Evolutionary conservation across 2,113 vertebrate species (phyloP), one percentile per base, ranked within the genome.

Genomic region (Arothron firmamentum): DNA sequence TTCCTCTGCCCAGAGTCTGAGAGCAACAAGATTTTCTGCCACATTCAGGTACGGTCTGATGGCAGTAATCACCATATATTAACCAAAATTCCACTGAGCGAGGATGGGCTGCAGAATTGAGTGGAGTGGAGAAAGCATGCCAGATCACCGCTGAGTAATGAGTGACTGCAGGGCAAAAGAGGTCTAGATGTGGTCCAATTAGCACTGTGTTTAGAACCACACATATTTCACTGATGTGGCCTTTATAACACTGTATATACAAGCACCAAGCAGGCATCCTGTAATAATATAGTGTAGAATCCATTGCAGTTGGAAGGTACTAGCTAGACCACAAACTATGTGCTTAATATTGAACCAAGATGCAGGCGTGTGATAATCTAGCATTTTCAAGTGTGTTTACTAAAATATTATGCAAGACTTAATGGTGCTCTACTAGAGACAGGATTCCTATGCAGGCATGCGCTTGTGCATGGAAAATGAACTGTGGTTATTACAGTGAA

Each of bases 121-220:
- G 52, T 63, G 62, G 25, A 59, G 65, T 54, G 59, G 34, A 28
- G 69, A 58, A 75, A 53, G 45, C 5, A 66, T 49, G 78, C 75
- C 87, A 87, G 71, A 34, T 28, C 81, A 77, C 82, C 60, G 69
- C 78, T 64, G 74, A 64, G 67, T 78, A 83, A 84, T 84, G 83
- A 85, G 50, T 74, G 78, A 81, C 78, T 83, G 73, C 67, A 52
- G 75, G 80, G 75, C 75, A 83, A 54, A 81, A 77, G 80, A 77
- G 62, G 77, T 74, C 67, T 76, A 79, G 75, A 80, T 85, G 69
- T 64, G 78, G 79, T 74, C 78, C 82, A 87, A 82, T 85, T 82
- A 85, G 70, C 10, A 20, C 70, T 54, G 57, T 75, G 77, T 85
- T 88, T 80, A 81, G 72, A 83, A 73, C 73, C 59, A 58, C 51